Percentiles rank a stretch among this genome's conserved stretches.
Evolutionary conservation across 2,113 vertebrate genomes (phyloP).

Genomic region (Thomomys bottae): DNA sequence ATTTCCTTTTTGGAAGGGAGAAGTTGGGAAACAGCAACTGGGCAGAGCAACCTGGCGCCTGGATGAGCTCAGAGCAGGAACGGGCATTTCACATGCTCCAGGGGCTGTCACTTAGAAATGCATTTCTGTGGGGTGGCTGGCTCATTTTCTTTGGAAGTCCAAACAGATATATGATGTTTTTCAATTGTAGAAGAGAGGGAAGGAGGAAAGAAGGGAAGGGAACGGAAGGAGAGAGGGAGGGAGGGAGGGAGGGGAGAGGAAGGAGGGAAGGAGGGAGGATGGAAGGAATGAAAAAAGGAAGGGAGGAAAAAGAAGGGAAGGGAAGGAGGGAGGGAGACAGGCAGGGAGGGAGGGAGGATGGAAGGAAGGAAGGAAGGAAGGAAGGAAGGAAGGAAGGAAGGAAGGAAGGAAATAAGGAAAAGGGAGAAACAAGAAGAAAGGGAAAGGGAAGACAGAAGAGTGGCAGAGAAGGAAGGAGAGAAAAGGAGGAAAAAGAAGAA

Average conservation of each 20-base stretch:
- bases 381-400: background rate
- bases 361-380: background rate
- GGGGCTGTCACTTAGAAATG: conserved; percentile 62
- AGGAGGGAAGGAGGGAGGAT: too few relatives aligned
- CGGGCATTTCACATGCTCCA: conserved; percentile 76
- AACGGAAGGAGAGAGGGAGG: too few relatives aligned
- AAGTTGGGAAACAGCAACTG: conserved; percentile 77
- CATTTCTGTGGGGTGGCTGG: conserved; percentile 69
- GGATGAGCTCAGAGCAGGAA: conserved; percentile 62
- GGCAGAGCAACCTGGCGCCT: conserved; percentile 73
- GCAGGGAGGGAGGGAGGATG: accelerated
- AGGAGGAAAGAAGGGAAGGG: background rate
- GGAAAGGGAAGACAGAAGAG: too few relatives aligned
- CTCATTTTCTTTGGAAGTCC: conserved; percentile 67
- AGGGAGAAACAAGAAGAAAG: background rate
- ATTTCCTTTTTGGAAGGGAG: conserved; percentile 82
- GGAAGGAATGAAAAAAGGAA: background rate
- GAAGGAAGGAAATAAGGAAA: background rate
- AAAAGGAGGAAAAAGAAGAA: too few relatives aligned
- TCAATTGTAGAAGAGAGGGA: background rate
- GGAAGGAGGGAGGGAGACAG: accelerated
- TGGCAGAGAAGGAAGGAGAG: accelerated
- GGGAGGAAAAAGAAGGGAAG: too few relatives aligned
- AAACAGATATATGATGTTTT: background rate
- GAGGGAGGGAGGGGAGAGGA: accelerated